A percentile compares a stretch with the other conserved stretches of the same genome.
These are phyloP conservation scores for Gallinago media DNA, from an alignment of 2,113 vertebrate genomes.

Conservation along the genomic window DNA sequence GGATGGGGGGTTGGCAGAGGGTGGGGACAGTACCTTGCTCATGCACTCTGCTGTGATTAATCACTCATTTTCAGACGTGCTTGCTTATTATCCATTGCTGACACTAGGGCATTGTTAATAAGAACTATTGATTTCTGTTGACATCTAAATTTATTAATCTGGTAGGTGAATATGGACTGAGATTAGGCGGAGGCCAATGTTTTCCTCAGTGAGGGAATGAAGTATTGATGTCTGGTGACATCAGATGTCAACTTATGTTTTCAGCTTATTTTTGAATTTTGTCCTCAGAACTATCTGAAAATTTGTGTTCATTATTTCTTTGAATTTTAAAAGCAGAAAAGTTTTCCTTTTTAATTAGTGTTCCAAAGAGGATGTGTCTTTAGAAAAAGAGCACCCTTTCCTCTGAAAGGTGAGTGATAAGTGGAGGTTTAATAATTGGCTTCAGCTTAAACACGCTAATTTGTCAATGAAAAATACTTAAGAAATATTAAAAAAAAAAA, in stretches of 20 bases:
- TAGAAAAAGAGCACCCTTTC: background rate
- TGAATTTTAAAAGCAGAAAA: background rate
- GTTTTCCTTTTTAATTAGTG: background rate
- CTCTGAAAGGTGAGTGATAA: background rate
- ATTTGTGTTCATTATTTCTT: background rate
- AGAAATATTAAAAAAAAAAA: background rate
- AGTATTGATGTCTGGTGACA: background rate
- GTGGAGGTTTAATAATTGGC: background rate
- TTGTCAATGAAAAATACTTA: background rate
- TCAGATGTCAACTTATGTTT: background rate
- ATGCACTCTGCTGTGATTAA: background rate
- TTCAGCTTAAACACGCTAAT: background rate
- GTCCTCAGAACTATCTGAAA: background rate
- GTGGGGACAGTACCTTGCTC: background rate
- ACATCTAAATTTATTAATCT: background rate
- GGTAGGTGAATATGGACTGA: background rate
- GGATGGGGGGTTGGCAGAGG: too few species aligned
- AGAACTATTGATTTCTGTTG: background rate
- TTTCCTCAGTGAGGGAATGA: background rate
- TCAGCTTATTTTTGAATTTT: background rate
- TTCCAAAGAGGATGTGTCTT: background rate
- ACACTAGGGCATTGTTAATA: background rate
- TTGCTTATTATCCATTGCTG: background rate
- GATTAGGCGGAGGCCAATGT: background rate
- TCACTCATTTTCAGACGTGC: background rate